These are phyloP conservation scores for Apaloderma vittatum DNA, from an alignment of 2,113 vertebrate genomes.

Conservation along the genomic window DNA sequence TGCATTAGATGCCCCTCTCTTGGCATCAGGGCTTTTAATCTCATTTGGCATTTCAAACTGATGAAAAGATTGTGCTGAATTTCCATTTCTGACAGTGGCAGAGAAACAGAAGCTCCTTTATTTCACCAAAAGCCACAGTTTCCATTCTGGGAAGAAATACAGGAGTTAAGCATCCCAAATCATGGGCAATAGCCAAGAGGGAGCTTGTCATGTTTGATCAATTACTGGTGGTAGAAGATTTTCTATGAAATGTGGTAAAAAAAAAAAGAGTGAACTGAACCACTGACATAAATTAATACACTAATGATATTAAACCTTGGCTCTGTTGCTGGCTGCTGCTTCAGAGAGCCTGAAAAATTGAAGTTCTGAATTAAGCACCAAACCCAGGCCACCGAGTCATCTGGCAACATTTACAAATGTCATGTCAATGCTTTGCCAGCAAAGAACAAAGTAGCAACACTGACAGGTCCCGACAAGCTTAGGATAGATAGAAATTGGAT, in stretches of 20 bases:
- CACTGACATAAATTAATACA: conserved; percentile 58
- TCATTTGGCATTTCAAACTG: conserved; percentile 31
- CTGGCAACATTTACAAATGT: conserved; percentile 53
- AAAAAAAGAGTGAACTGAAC: not conserved
- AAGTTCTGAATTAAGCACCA: conserved; percentile 36
- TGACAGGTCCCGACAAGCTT: conserved; percentile 29
- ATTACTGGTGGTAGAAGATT: conserved; percentile 10
- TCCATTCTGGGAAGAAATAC: conserved; percentile 43
- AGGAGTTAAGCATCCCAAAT: conserved; percentile 29
- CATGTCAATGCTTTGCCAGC: conserved; percentile 38
- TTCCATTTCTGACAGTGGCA: conserved; percentile 54
- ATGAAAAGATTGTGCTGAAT: conserved; percentile 46
- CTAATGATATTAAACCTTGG: conserved; percentile 53
- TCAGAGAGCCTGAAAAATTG: conserved; percentile 12
- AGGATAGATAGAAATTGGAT: not conserved
- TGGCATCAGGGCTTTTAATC: conserved; percentile 22
- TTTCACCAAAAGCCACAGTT: conserved; percentile 19
- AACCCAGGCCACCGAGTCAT: not conserved
- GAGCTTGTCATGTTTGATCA: conserved; percentile 60
- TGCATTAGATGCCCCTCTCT: not conserved
- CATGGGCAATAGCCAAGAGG: not conserved
- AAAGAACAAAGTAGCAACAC: conserved; percentile 23
- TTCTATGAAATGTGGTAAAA: conserved; percentile 43
- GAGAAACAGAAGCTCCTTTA: conserved; percentile 70
- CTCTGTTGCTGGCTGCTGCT: conserved; percentile 12